Percentiles rank a stretch among this genome's conserved stretches.
These are phyloP conservation scores for Eupithecia subumbrata DNA, from an alignment of 2,888 invertebrate species.

Conservation along the genomic window DNA sequence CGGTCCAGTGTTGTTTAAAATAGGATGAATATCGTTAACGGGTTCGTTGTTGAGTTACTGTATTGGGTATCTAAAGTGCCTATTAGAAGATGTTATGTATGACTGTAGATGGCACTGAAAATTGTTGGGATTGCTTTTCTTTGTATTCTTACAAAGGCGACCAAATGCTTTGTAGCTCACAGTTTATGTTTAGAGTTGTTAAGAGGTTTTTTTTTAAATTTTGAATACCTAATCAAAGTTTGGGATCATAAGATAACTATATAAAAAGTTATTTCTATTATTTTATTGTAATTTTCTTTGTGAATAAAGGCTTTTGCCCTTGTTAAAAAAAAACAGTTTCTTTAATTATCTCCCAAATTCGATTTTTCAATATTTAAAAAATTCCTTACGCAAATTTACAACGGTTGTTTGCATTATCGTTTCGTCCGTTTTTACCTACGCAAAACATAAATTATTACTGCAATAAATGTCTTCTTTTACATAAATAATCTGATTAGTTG, in stretches of 20 bases:
- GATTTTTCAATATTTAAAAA: too few species aligned
- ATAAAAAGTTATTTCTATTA: too few species aligned
- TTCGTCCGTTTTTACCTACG: conserved; percentile 1
- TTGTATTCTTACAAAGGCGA: background rate
- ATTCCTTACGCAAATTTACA: too few species aligned
- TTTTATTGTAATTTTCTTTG: too few species aligned
- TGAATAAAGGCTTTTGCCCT: too few species aligned
- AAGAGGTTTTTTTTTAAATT: too few species aligned
- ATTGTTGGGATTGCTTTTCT: background rate
- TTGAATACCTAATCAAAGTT: too few species aligned
- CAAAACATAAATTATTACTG: conserved; percentile 7
- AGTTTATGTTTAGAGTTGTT: background rate
- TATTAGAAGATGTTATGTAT: background rate
- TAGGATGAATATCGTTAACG: conserved; percentile 13
- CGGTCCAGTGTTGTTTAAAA: conserved; percentile 14
- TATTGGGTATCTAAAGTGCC: conserved; percentile 7
- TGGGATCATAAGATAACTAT: too few species aligned
- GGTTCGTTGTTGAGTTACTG: conserved; percentile 6
- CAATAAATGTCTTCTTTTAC: conserved; percentile 21
- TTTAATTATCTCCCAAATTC: too few species aligned
- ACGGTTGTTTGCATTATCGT: background rate
- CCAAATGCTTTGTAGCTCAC: background rate
- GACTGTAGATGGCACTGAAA: background rate
- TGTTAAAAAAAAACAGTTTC: too few species aligned
- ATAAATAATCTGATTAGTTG: conserved; percentile 18